These are phyloP conservation scores for Ornithoptera priamus DNA, from an alignment of 2,888 invertebrate genomes.

Conservation along the genomic window DNA sequence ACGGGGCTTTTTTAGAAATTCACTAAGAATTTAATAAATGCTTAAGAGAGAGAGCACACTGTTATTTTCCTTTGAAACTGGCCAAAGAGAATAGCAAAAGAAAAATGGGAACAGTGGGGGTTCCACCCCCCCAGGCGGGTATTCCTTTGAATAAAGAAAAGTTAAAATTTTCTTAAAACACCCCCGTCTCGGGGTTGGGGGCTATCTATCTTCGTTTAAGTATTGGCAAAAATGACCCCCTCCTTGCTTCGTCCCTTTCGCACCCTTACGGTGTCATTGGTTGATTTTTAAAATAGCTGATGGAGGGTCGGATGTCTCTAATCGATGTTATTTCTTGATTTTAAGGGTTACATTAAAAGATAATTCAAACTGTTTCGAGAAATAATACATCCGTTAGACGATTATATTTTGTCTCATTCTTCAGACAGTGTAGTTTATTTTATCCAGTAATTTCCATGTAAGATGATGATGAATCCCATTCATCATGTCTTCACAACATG, in stretches of 20 bases:
- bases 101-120: conserved; percentile 57
- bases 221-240: conserved; percentile 77
- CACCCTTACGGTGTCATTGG: conserved; percentile 63
- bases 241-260: conserved; percentile 50
- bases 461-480: too few species aligned
- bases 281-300: conserved; percentile 54
- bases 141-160: conserved; percentile 75
- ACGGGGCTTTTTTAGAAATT: conserved; percentile 26
- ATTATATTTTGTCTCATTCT: too few species aligned
- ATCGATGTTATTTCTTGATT: conserved; percentile 32
- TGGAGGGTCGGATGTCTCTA: conserved; percentile 37
- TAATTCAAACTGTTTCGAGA: neutral
- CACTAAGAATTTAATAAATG: conserved; percentile 73
- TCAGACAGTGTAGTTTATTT: too few species aligned
- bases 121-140: conserved; percentile 41
- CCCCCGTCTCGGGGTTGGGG: conserved; percentile 53
- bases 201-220: conserved; percentile 78
- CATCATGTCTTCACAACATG: too few species aligned
- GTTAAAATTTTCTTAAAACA: conserved; percentile 78
- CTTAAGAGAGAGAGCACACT: conserved; percentile 59
- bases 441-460: too few species aligned
- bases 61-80: conserved; percentile 74
- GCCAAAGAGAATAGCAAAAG: conserved; percentile 75
- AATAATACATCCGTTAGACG: too few species aligned
- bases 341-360: conserved; percentile 12